Evolutionary conservation across 2,797 vertebrate species (phyloP).

Genomic region (Alfaro cultratus): DNA sequence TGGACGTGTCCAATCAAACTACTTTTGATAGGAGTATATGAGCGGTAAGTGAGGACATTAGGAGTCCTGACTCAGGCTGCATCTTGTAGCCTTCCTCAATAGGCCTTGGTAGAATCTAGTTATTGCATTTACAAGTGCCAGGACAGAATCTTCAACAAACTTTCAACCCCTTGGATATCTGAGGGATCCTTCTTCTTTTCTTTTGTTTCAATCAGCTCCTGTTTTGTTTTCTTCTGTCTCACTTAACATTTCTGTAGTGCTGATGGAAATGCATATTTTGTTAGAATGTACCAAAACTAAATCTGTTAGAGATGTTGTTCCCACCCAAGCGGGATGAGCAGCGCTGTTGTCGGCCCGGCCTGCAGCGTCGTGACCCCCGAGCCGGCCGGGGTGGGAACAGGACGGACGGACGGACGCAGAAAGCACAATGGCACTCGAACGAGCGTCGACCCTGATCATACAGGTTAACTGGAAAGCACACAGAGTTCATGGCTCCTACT

Average conservation of each 20-base stretch:
- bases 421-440: conserved; percentile 75
- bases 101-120: conserved; percentile 77
- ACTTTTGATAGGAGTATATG: conserved; percentile 59
- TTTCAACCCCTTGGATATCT: conserved; percentile 65
- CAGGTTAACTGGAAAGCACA: conserved; percentile 75
- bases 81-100: conserved; percentile 69
- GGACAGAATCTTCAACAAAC: conserved; percentile 70
- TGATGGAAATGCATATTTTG: conserved; percentile 63
- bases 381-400: conserved; percentile 41
- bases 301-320: conserved; percentile 55
- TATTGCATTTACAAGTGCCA: conserved; percentile 78
- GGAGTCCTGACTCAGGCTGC: conserved; percentile 72
- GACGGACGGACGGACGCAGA: conserved; percentile 41
- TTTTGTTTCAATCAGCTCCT: conserved; percentile 23
- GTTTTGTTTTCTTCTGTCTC: conserved; percentile 44
- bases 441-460: conserved; percentile 55
- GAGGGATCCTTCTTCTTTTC: conserved; percentile 30
- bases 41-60: conserved; percentile 45
- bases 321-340: conserved; percentile 43
- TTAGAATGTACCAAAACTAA: conserved; percentile 78
- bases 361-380: conserved; percentile 44
- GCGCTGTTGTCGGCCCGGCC: conserved; percentile 43
- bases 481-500: conserved; percentile 54
- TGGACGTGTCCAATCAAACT: conserved; percentile 45
- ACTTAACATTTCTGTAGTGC: conserved; percentile 66